Evolutionary conservation across 2,113 vertebrate species (phyloP).

Genomic region (Fukomys damarensis): DNA sequence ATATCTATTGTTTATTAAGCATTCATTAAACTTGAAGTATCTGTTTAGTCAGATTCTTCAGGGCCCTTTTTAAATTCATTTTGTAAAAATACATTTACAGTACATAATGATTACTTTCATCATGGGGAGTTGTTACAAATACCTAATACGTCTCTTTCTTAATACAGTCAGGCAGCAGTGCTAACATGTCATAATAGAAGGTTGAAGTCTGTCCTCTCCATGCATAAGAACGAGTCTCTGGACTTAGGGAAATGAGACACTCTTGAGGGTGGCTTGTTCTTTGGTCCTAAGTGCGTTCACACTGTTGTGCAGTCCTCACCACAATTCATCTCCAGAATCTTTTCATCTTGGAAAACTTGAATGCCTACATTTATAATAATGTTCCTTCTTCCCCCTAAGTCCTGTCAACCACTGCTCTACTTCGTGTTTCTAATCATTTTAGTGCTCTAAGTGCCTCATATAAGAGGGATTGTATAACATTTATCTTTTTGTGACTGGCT

Average conservation of each 20-base stretch:
- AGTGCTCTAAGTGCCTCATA: neutral
- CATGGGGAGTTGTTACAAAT: neutral
- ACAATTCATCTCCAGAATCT: neutral
- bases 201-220: neutral
- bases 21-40: neutral
- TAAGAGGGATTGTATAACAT: neutral
- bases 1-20: neutral
- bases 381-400: neutral
- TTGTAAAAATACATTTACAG: neutral
- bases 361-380: neutral
- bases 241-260: neutral
- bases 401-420: neutral
- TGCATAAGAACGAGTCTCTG: neutral
- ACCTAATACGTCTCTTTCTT: neutral
- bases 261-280: neutral
- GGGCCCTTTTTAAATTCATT: neutral
- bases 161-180: neutral
- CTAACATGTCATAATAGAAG: neutral
- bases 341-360: neutral
- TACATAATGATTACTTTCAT: neutral
- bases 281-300: neutral
- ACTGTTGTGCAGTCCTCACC: neutral
- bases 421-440: neutral
- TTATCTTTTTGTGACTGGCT: neutral
- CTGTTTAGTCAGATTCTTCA: neutral